phyloP scores from a whole-genome alignment of 1,140 invertebrate species.

The Philaenus spumarius region DNA sequence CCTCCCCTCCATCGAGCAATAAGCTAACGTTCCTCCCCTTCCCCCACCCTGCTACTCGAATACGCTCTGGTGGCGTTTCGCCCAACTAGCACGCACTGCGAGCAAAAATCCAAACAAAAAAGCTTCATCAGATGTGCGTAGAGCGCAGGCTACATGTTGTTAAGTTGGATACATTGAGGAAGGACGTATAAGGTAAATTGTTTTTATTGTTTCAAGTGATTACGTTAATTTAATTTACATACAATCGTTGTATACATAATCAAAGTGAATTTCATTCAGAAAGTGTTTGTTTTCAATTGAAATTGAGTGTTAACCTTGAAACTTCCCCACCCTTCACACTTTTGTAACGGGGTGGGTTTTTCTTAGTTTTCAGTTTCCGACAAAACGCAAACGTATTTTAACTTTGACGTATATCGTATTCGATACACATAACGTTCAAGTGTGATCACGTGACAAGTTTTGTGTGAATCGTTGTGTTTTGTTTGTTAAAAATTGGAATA shows the following conservation, averaged over 20 bases:
- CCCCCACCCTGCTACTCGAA: background rate
- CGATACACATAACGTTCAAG: too few relatives aligned
- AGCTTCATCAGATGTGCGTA: conserved; percentile 6
- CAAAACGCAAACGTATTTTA: too few relatives aligned
- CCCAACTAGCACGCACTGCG: conserved; percentile 1
- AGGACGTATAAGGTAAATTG: conserved; percentile 6
- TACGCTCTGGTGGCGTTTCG: conserved; percentile 2
- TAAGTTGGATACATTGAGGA: background rate
- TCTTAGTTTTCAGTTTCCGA: background rate
- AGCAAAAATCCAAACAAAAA: conserved; percentile 14
- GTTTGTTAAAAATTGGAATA: too few relatives aligned
- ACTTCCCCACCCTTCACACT: background rate
- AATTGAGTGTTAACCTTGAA: conserved; percentile 1
- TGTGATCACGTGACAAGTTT: too few relatives aligned
- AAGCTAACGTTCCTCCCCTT: background rate
- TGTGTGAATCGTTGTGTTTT: too few relatives aligned
- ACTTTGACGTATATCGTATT: too few relatives aligned
- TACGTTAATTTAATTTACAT: background rate
- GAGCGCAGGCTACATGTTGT: background rate
- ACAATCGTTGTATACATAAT: background rate
- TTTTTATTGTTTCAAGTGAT: background rate
- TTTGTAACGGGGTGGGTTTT: conserved; percentile 2
- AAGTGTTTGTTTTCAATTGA: background rate
- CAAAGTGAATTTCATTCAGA: background rate
- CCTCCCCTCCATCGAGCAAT: background rate